Evolutionary conservation across 2,888 invertebrate genomes (phyloP).

Genomic region (Trachelus tabidus): DNA sequence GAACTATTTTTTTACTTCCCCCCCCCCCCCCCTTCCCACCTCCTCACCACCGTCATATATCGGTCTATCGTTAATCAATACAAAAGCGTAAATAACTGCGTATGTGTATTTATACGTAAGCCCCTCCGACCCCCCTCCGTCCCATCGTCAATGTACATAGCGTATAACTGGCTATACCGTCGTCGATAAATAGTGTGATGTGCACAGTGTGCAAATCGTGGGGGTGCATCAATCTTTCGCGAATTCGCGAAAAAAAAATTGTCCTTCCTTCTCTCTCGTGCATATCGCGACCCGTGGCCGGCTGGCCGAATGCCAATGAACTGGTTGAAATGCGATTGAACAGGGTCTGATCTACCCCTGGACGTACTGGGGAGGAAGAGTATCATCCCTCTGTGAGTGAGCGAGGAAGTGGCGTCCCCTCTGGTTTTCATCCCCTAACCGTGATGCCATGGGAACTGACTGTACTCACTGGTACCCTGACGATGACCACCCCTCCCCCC

Average conservation of each 20-base stretch:
- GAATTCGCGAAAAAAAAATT: slow-evolving; percentile 19
- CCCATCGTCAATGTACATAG: too few species aligned
- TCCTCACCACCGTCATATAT: background rate
- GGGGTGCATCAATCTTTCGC: slow-evolving; percentile 34
- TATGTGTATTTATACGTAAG: too few species aligned
- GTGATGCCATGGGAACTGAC: too few species aligned
- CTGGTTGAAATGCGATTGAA: slow-evolving; percentile 24
- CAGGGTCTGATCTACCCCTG: too few species aligned
- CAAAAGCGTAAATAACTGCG: slow-evolving; percentile 27
- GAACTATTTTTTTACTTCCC: background rate
- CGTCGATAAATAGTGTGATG: too few species aligned
- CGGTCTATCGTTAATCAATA: slow-evolving; percentile 23
- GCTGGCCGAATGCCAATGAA: slow-evolving; percentile 40
- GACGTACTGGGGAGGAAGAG: slow-evolving; percentile 9
- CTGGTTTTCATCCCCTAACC: too few species aligned
- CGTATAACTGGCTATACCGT: too few species aligned
- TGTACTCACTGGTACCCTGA: too few species aligned
- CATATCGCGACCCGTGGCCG: slow-evolving; percentile 17
- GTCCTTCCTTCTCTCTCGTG: slow-evolving; percentile 34
- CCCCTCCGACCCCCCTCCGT: too few species aligned
- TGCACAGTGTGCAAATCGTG: background rate
- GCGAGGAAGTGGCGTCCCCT: slow-evolving; percentile 3
- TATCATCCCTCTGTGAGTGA: slow-evolving; percentile 2
- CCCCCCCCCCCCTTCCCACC: background rate
- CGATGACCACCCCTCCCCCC: too few species aligned